Conservation (phyloP, 1,140 invertebrate species). For the Panagrolaimus sp. region DNA sequence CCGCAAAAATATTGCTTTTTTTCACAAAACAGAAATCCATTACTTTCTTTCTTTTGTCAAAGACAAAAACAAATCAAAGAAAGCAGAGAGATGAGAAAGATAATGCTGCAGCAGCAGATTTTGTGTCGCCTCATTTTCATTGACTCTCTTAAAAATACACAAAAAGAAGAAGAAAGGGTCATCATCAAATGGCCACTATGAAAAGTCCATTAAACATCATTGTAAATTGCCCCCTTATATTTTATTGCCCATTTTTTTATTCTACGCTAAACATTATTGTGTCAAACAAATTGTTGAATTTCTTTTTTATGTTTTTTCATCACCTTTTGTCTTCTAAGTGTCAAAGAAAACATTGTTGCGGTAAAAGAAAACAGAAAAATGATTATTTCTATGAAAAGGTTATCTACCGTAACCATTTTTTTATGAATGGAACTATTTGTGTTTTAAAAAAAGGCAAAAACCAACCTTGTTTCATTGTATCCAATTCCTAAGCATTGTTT, state of each 20-base stretch:
- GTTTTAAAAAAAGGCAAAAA: background rate
- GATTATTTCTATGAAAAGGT: background rate
- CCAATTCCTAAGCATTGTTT: constrained; percentile 1
- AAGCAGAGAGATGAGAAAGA: background rate
- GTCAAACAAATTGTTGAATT: background rate
- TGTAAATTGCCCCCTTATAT: background rate
- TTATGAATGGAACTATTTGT: background rate
- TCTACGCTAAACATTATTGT: background rate
- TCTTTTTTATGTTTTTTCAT: constrained; percentile 8
- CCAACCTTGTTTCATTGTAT: constrained; percentile 5
- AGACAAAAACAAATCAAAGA: constrained; percentile 3
- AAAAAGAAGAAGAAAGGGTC: background rate
- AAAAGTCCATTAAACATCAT: constrained; percentile 8
- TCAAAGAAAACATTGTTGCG: background rate
- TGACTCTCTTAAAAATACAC: background rate
- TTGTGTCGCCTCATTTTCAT: background rate
- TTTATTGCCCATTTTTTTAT: background rate
- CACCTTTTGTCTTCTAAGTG: background rate
- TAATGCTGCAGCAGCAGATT: background rate
- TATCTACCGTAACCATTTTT: background rate
- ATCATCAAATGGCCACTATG: background rate
- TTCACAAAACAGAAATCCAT: background rate
- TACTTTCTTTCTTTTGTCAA: background rate
- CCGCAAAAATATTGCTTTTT: background rate
- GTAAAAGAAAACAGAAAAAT: background rate